Evolutionary conservation across 2,888 invertebrate species (phyloP).

Genomic region (Rambutsinella grinnellia): DNA sequence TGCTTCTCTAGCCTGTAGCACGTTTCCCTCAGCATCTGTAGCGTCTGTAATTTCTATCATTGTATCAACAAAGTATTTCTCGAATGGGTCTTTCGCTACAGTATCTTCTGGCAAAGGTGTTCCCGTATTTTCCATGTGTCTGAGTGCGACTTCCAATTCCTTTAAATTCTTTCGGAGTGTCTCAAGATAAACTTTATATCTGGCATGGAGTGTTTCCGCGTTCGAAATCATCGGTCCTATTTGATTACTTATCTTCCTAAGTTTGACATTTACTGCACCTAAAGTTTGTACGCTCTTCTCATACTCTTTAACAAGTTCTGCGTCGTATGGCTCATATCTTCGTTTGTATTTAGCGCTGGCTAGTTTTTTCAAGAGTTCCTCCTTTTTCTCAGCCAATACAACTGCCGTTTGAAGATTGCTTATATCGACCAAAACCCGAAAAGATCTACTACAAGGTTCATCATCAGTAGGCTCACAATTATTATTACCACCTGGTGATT

Average conservation of each 20-base stretch:
- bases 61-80: conserved; percentile 16
- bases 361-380: background rate
- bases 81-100: conserved; percentile 4
- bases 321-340: conserved; percentile 6
- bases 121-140: conserved; percentile 6
- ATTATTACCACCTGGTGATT: too few relatives aligned
- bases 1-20: background rate
- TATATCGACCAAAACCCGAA: too few relatives aligned
- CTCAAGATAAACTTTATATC: conserved; percentile 1
- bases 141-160: conserved; percentile 20
- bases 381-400: background rate
- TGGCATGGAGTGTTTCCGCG: conserved; percentile 8
- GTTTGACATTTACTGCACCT: background rate
- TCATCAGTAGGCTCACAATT: too few relatives aligned
- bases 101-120: background rate
- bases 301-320: background rate
- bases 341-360: background rate
- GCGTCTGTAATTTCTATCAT: conserved; percentile 25
- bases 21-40: background rate
- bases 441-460: too few relatives aligned
- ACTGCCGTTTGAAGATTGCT: too few relatives aligned
- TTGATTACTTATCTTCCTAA: background rate
- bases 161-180: background rate
- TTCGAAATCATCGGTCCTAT: conserved; percentile 25
- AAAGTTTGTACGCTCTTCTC: background rate